Evolutionary conservation across 2,888 invertebrate genomes (phyloP).

Genomic region (Leptinotarsa haldemani): DNA sequence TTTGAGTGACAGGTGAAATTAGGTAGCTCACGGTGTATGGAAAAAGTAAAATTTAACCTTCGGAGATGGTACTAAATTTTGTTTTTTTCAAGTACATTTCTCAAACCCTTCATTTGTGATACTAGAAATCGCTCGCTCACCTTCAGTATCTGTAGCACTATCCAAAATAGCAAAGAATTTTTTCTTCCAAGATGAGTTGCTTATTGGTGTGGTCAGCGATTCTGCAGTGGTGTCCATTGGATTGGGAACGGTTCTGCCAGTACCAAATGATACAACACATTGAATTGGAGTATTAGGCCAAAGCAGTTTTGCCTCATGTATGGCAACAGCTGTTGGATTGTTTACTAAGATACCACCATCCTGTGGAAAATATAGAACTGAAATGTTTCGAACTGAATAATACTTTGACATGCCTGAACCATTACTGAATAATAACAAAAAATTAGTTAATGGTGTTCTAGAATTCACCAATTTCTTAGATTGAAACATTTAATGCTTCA

Average conservation of each 20-base stretch:
- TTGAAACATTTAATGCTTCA: no score
- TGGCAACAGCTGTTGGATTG: constrained; percentile 88
- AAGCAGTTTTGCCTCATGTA: constrained; percentile 86
- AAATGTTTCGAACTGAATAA: no score
- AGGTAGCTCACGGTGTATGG: no score
- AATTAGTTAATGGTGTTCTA: no score
- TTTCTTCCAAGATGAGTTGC: constrained; percentile 75
- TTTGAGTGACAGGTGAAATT: no score
- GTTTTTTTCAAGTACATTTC: no score
- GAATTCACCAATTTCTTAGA: no score
- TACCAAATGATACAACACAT: constrained; percentile 87
- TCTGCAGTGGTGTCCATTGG: constrained; percentile 56
- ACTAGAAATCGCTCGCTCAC: constrained; percentile 62
- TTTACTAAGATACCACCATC: constrained; percentile 88
- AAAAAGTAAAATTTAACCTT: no score
- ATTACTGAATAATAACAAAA: no score
- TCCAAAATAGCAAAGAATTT: constrained; percentile 85
- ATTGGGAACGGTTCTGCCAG: constrained; percentile 71
- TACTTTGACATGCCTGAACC: no score
- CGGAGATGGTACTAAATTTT: no score
- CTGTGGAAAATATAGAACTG: constrained; percentile 60
- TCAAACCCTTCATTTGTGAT: no score
- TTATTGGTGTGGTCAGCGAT: constrained; percentile 53
- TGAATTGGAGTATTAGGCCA: constrained; percentile 82
- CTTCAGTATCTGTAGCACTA: constrained; percentile 89